phyloP scores from a whole-genome alignment of 2,888 invertebrate genomes.

The Eumerus sabulonum region DNA sequence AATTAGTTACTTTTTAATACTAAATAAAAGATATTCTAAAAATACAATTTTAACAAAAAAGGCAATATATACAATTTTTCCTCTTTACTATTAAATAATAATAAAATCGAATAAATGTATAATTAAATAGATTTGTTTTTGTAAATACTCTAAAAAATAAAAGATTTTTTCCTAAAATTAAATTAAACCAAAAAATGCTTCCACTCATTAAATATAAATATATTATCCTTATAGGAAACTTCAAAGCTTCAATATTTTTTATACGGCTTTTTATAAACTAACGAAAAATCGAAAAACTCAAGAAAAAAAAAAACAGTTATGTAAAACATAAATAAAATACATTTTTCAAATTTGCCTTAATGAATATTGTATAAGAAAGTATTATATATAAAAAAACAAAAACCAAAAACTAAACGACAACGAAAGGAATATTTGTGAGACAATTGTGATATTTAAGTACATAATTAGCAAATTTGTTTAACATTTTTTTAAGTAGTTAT shows the following conservation, averaged over 20 bases:
- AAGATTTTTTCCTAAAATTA: constrained; percentile 6
- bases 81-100: constrained; percentile 8
- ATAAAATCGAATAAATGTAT: no score
- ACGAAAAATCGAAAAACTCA: no score
- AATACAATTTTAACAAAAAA: constrained; percentile 47
- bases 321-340: constrained; percentile 38
- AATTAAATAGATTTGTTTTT: no score
- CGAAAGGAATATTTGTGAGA: constrained; percentile 5
- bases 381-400: constrained; percentile 47
- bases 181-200: constrained; percentile 23
- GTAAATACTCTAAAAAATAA: background rate
- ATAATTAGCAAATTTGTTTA: constrained; percentile 60
- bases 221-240: constrained; percentile 64
- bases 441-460: constrained; percentile 64
- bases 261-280: constrained; percentile 73
- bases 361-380: constrained; percentile 70
- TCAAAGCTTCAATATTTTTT: constrained; percentile 70
- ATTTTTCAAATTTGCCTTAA: constrained; percentile 55
- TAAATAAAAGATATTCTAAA: constrained; percentile 30
- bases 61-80: constrained; percentile 66
- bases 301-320: constrained; percentile 61
- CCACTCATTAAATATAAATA: constrained; percentile 7
- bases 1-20: constrained; percentile 9
- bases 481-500: constrained; percentile 18
- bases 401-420: background rate